Percentiles rank a stretch among this genome's conserved stretches.
Conservation (phyloP, 2,888 invertebrate genomes). For the Ectemnius cavifrons region DNA sequence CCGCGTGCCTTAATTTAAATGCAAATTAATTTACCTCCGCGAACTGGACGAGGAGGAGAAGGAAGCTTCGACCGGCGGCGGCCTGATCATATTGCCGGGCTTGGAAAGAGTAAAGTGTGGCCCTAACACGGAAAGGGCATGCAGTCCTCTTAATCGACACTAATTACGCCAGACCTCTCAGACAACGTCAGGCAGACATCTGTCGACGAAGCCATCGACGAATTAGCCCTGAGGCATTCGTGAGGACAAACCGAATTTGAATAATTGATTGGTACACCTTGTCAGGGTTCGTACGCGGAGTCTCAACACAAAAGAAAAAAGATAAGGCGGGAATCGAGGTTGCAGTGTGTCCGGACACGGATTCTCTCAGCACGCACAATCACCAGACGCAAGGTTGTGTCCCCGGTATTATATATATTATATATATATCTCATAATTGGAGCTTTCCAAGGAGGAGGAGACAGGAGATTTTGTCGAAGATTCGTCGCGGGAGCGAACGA, state of each 20-base stretch:
- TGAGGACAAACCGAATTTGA: conserved; percentile 38
- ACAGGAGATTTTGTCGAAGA: conserved; percentile 42
- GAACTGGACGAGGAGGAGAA: conserved; percentile 34
- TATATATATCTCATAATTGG: conserved; percentile 66
- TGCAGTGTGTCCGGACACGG: conserved; percentile 1
- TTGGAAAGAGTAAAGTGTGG: too few relatives aligned
- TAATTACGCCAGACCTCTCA: conserved; percentile 14
- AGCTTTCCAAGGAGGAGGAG: conserved; percentile 31
- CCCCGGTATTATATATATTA: conserved; percentile 58
- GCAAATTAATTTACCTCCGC: conserved; percentile 60
- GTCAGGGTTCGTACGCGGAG: conserved; percentile 16
- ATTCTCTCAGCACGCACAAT: conserved; percentile 10
- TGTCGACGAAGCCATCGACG: neutral
- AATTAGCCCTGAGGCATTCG: conserved; percentile 1
- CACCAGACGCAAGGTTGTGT: neutral
- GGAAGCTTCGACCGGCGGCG: neutral
- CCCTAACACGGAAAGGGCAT: too few relatives aligned
- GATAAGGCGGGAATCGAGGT: neutral
- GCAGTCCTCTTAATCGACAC: conserved; percentile 19
- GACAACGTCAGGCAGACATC: conserved; percentile 15
- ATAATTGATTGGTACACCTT: conserved; percentile 61
- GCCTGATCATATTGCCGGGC: neutral
- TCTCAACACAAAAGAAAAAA: neutral
- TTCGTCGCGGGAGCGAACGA: conserved; percentile 49
- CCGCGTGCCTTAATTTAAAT: conserved; percentile 57